These are phyloP conservation scores for Oegoconia quadripuncta DNA, from an alignment of 2,888 invertebrate genomes.

Conservation along the genomic window DNA sequence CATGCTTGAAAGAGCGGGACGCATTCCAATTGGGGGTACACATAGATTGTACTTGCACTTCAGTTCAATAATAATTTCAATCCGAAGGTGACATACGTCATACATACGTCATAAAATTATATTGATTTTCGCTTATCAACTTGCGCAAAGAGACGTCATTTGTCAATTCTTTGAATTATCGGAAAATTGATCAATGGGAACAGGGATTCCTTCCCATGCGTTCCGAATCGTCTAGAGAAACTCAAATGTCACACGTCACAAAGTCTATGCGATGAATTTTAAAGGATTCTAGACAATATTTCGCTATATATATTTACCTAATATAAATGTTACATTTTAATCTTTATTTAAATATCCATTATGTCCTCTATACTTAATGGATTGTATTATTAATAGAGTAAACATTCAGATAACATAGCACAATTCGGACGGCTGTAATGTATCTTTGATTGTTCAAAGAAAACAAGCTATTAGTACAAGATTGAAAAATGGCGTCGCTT, in stretches of 20 bases:
- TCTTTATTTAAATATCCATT: too few species aligned
- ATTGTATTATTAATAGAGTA: too few species aligned
- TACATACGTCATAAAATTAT: conserved; percentile 8
- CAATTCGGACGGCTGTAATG: neutral
- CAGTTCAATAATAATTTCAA: too few species aligned
- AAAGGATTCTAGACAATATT: too few species aligned
- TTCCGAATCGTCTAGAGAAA: neutral
- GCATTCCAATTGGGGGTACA: too few species aligned
- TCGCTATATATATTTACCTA: neutral
- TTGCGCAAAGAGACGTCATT: conserved; percentile 4
- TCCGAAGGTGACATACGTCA: too few species aligned
- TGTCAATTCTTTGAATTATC: conserved; percentile 2
- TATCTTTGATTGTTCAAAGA: too few species aligned
- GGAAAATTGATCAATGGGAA: conserved; percentile 1
- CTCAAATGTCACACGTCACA: neutral
- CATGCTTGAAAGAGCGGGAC: too few species aligned
- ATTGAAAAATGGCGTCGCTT: conserved; percentile 76
- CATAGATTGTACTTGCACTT: too few species aligned
- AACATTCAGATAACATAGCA: neutral
- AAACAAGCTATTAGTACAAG: conserved; percentile 17
- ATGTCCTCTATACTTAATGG: too few species aligned
- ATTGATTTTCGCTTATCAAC: conserved; percentile 6
- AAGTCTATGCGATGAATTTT: too few species aligned
- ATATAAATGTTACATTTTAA: neutral
- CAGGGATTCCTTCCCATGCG: neutral